Percentiles rank a stretch among this genome's conserved stretches.
Conservation (phyloP, 37 sponge, comb jelly and placozoan genomes). For the Lycopodina hypogea region DNA sequence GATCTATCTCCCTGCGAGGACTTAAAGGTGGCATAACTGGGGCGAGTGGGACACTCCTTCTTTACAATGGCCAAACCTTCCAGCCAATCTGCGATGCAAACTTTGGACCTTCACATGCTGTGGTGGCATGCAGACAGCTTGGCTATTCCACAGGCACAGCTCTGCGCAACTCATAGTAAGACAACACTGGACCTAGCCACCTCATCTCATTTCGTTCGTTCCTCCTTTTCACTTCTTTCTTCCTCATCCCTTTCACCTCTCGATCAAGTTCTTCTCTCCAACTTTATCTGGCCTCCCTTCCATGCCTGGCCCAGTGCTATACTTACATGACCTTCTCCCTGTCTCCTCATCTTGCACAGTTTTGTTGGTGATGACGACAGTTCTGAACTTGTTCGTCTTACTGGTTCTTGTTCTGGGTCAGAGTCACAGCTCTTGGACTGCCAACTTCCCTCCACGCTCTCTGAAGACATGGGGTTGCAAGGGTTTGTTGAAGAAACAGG, state of each 20-base stretch:
- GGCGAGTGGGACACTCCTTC: slow-evolving; percentile 13
- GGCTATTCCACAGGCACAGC: slow-evolving; percentile 22
- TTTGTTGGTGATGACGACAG: background rate
- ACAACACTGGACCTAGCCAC: no score
- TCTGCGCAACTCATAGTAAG: slow-evolving; percentile 28
- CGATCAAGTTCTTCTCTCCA: no score
- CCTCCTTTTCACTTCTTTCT: no score
- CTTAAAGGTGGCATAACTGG: slow-evolving; percentile 8
- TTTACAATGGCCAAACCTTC: background rate
- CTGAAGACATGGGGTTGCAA: background rate
- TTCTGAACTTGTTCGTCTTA: background rate
- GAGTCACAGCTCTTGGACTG: slow-evolving; percentile 37
- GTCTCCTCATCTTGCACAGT: background rate
- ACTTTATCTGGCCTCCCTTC: no score
- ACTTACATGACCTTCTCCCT: background rate
- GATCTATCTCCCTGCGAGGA: slow-evolving; percentile 21
- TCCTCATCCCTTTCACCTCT: no score
- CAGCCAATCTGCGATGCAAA: slow-evolving; percentile 27
- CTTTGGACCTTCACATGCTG: slow-evolving; percentile 10
- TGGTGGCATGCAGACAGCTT: slow-evolving; percentile 51
- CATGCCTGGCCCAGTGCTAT: no score
- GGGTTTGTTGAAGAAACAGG: background rate
- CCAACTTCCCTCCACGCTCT: background rate
- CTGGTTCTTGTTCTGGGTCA: slow-evolving; percentile 24
- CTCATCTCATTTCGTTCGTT: no score